These are phyloP conservation scores for Eilema sororculum DNA, from an alignment of 2,888 invertebrate genomes.

Conservation along the genomic window DNA sequence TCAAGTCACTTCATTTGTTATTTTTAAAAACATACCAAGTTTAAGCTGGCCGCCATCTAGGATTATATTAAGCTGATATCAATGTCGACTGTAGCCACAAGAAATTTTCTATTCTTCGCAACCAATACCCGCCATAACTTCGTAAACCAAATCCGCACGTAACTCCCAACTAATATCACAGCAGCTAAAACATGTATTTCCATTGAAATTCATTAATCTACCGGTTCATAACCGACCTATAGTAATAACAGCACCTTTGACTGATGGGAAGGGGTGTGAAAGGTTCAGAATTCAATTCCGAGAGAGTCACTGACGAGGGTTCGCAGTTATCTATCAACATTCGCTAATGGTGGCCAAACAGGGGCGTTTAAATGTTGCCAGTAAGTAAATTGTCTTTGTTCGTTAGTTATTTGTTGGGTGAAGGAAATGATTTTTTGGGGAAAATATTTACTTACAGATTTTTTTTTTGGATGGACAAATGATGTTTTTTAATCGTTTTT, in stretches of 20 bases:
- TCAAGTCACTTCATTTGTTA: too few species aligned
- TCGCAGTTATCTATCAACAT: constrained; percentile 47
- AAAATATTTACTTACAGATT: background rate
- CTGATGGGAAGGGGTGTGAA: constrained; percentile 46
- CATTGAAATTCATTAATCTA: constrained; percentile 47
- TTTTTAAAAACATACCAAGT: too few species aligned
- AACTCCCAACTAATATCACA: constrained; percentile 4
- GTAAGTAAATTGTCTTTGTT: constrained; percentile 37
- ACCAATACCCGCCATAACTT: background rate
- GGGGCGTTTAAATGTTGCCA: constrained; percentile 36
- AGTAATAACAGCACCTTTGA: constrained; percentile 47
- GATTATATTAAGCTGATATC: too few species aligned
- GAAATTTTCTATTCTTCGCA: background rate
- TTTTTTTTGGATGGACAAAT: background rate
- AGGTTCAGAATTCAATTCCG: constrained; percentile 54
- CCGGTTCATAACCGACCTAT: constrained; percentile 49
- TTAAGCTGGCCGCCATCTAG: too few species aligned
- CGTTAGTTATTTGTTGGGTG: constrained; percentile 22
- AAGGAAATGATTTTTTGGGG: constrained; percentile 5
- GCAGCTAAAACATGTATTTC: constrained; percentile 13
- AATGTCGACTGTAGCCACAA: too few species aligned
- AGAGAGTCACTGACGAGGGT: constrained; percentile 53
- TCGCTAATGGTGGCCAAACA: constrained; percentile 46
- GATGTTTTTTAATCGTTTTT: too few species aligned
- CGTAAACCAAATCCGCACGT: background rate